Evolutionary conservation across 2,888 invertebrate species (phyloP), one percentile per base, ranked within the genome.

Genomic region (Melipona bicolor): DNA sequence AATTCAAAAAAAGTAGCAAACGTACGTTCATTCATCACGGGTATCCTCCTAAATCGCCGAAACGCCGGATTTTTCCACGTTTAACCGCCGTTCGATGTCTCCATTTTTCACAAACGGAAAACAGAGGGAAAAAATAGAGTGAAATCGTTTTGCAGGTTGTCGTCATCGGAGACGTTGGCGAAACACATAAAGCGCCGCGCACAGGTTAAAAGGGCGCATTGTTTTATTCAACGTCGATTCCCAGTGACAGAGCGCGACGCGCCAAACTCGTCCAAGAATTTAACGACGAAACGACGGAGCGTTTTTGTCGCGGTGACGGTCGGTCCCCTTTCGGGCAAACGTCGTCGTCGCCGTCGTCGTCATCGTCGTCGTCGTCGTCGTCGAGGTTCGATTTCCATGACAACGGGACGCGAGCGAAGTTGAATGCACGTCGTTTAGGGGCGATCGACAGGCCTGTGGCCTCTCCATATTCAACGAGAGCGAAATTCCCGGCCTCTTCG

Each of bases 391-490:
- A 90, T 90, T 90, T 90, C 90, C 90, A 90, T 90, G 90, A 90
- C 90, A 90, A 90, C 90, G 89, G 83, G 88, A 84, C 77, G 72
- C 85, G 85, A 54, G 54, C 54, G 43, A 76, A 81, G 69, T 81
- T 85, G 85, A 85, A 85, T 85, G 85, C 85, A 85, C 85, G 92
- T 91, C 92, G 91, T 92, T 91, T 91, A 91, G 89, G 92, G 90
- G 85, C 92, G 92, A 92, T 92, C 91, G 91, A 92, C 91, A 91
- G 90, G 87, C 91, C 90, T 86, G 86, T 88, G 88, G 89, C 89
- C 90, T 88, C 91, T 91, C 88, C 91, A 92, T 91, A 91, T 91
- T 91, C 91, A 91, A 92, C 90, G 90, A 89, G 85, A 89, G 85
- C 80, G 86, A 89, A 91, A 87, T 90, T 89, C 89, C 85, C 90